Percentiles rank a stretch among this genome's conserved stretches.
Conservation (phyloP, 2,888 invertebrate genomes). For the Bibio marci region DNA sequence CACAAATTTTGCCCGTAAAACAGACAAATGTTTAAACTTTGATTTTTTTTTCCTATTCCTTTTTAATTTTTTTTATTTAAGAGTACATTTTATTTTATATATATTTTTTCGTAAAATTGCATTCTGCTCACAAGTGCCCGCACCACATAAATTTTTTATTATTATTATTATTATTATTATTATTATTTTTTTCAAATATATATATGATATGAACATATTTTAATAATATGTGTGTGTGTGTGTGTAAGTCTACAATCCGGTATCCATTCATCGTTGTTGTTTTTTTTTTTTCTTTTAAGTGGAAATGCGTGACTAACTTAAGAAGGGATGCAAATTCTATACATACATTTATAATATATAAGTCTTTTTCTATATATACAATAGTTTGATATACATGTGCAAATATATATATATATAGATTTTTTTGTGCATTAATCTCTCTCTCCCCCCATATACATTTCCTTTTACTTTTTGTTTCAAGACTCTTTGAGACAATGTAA, state of each 20-base stretch:
- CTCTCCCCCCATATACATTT: conserved; percentile 1
- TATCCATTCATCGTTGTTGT: not conserved
- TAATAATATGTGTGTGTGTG: not conserved
- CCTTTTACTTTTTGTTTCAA: conserved; percentile 2
- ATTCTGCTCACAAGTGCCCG: no score
- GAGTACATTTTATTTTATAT: no score
- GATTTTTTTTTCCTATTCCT: no score
- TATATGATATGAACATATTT: no score
- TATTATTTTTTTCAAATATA: no score
- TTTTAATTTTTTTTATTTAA: no score
- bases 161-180: no score
- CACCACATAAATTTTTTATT: no score
- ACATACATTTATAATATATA: not conserved
- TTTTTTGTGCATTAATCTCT: conserved; percentile 1
- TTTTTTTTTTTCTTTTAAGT: conserved; percentile 4
- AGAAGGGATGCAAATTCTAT: conserved; percentile 3
- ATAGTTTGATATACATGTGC: no score
- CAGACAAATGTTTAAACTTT: no score
- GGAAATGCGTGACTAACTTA: conserved; percentile 6
- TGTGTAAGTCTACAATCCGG: not conserved
- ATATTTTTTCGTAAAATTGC: no score
- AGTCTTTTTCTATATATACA: not conserved
- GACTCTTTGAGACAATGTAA: conserved; percentile 4
- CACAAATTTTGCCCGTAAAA: no score
- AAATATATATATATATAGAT: not conserved